Conservation (phyloP, 2,797 vertebrate species). For the Sitta carolinensis region DNA sequence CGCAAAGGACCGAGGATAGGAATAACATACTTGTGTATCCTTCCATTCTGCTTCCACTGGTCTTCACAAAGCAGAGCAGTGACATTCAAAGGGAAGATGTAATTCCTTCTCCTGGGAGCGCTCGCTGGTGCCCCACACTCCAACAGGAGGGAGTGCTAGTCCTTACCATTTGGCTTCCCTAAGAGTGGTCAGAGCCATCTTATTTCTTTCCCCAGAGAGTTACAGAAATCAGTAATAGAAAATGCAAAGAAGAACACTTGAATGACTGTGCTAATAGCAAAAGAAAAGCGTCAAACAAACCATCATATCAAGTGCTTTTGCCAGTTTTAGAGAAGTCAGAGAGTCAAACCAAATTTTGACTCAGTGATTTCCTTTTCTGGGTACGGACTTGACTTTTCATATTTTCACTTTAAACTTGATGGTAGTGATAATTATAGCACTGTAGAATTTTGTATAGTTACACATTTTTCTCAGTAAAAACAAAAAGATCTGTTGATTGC, state of each 20-base stretch:
- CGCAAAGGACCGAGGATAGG: neutral
- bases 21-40: neutral
- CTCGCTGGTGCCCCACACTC: neutral
- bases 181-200: neutral
- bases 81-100: neutral
- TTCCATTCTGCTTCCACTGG: neutral
- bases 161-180: neutral
- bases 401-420: conserved; percentile 5
- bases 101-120: neutral
- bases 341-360: conserved; percentile 22
- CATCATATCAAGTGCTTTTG: neutral
- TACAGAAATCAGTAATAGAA: neutral
- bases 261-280: neutral
- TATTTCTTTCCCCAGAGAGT: neutral
- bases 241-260: neutral
- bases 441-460: neutral
- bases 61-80: neutral
- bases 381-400: neutral
- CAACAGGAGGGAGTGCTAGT: neutral
- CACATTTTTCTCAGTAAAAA: conserved; percentile 23
- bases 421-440: neutral
- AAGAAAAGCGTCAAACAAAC: conserved; percentile 16
- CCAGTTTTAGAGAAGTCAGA: neutral
- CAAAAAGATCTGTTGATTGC: conserved; percentile 42
- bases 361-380: neutral